These are phyloP conservation scores for Limnephilus lunatus DNA, from an alignment of 2,888 invertebrate species.

Conservation along the genomic window DNA sequence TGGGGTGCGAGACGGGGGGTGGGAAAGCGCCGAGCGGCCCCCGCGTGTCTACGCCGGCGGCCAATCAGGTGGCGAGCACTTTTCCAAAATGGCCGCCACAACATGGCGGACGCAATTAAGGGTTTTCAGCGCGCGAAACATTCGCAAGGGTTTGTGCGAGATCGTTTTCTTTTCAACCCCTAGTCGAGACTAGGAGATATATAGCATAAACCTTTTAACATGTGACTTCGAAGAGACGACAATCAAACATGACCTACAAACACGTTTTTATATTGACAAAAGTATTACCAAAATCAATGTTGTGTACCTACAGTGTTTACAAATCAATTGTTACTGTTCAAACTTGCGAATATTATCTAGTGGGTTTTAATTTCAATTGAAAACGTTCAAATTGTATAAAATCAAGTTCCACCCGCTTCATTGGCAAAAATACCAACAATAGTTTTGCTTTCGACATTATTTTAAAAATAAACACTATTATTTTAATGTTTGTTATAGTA, in stretches of 20 bases:
- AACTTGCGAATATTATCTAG: background rate
- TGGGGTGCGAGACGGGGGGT: slow-evolving; percentile 58
- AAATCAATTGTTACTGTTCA: background rate
- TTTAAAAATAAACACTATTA: background rate
- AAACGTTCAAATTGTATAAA: background rate
- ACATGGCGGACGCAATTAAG: slow-evolving; percentile 73
- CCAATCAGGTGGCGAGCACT: slow-evolving; percentile 58
- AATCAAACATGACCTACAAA: background rate
- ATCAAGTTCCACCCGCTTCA: background rate
- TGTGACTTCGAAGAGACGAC: background rate
- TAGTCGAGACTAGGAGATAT: background rate
- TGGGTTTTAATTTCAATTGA: background rate
- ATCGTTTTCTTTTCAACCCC: slow-evolving; percentile 17
- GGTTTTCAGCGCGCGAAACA: slow-evolving; percentile 51
- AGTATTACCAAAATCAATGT: background rate
- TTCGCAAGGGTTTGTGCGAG: slow-evolving; percentile 8
- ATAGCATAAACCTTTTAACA: background rate
- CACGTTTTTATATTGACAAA: background rate
- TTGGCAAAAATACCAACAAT: background rate
- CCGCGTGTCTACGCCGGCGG: slow-evolving; percentile 55
- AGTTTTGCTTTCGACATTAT: background rate
- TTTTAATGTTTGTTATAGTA: background rate
- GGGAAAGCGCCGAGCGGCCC: slow-evolving; percentile 52
- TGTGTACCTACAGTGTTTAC: background rate
- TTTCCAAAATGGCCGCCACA: slow-evolving; percentile 77